Evolutionary conservation across 2,888 invertebrate species (phyloP), one percentile per base, ranked within the genome.

Genomic region (Patella caerulea): DNA sequence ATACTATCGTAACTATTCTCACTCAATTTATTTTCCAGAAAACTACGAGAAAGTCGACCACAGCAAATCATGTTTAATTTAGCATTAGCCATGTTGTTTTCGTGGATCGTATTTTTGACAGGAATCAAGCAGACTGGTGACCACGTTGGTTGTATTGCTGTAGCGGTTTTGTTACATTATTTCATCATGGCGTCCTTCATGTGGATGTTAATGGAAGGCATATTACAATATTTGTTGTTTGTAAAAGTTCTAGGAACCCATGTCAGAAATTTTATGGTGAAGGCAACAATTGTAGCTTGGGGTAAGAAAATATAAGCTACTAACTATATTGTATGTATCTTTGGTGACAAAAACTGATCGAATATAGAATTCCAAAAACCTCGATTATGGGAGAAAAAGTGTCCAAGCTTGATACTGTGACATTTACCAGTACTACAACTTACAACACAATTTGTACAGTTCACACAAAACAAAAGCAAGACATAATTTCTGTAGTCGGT

Each of bases 131-230:
- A 84, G 69, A 88, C 87, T 1, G 86, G 90, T 7, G 87, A 90
- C 45, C 86, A 91, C 71, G 89, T 89, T 69, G 83, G 92, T 52
- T 95, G 95, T 86, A 93, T 94, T 59, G 85, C 92, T 17, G 91
- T 94, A 24, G 95, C 95, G 1, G 93, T 94, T 4, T 84, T 94
- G 3, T 89, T 95, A 69, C 95, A 95, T 85, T 95, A 95, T 88
- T 94, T 94, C 29, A 93, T 95, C 54, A 76, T 86, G 70, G 85
- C 83, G 0, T 82, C 87, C 17, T 87, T 87, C 77, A 91, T 95
- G 79, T 95, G 95, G 95, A 95, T 95, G 95, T 89, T 95, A 19
- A 94, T 95, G 72, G 94, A 95, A 77, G 95, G 94, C 1, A 90
- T 94, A 73, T 91, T 95, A 75, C 95, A 95, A 88, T 95, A 94